Base-by-base conservation (phyloP, 2,888 invertebrate genomes). In the Melanostoma scalare region DNA sequence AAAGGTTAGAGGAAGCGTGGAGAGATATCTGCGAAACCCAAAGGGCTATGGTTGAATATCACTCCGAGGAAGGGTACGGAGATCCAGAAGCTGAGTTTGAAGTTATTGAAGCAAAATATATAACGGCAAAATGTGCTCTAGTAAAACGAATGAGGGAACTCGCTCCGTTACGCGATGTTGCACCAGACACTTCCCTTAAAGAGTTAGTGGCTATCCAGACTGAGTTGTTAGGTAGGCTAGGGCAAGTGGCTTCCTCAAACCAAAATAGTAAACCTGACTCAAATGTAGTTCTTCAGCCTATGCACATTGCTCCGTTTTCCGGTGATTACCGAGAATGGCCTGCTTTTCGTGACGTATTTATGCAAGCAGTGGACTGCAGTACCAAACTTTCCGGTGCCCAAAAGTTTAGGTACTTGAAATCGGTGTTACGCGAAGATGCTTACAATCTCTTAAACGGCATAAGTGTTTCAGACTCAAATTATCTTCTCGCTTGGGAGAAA, bases 1-100 rank as follows among this genome's bases (percentile, higher is more conserved):
- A 46, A 46, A 20, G 71, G 1, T 60, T 71, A 42, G 56, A 53
- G 6, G 38, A 58, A 9, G 31, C 42, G 0, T 58, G 6, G 36
- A 72, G 42, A n/a, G 40, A 58, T 4, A 35, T 71, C 31, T 50
- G 69, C 8, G 58, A 48, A 6, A 50, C 10, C 31, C 58, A 71
- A 42, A 8, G 10, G 31, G 58, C 44, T n/a, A 8, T 58, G 31
- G 58, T 58, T 40, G 10, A 46, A 9, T 58, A 10, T 38, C 50
- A 69, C 6, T 36, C 8, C 2, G 6, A 61, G 36, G 61, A 61
- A 2, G 71, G 42, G 5, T 50, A 52, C 20, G 42, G 33, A 4
- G 50, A 56, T 40, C 38, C 50, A 6, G 55, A 69, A 31, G 2
- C 33, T 5, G 50, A 53, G 3, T 71, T 58, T 33, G 69, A 58